Evolutionary conservation across 2,888 invertebrate species (phyloP).

Genomic region (Holacanthella duospinosa): DNA sequence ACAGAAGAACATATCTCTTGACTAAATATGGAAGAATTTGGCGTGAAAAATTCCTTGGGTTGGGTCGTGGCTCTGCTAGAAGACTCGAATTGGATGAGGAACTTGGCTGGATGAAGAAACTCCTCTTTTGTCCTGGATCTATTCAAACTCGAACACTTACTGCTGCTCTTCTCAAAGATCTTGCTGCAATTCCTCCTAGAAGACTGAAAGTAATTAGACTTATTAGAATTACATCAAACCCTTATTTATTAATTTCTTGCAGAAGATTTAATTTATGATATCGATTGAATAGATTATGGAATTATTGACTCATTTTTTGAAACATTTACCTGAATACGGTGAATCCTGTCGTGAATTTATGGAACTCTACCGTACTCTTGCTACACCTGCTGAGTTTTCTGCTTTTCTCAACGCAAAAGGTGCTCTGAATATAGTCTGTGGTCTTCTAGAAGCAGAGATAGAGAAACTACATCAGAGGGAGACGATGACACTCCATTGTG

Average conservation of each 20-base stretch:
- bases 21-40: slow-evolving; percentile 67
- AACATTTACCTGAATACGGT: slow-evolving; percentile 74
- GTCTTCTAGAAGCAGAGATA: slow-evolving; percentile 77
- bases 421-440: slow-evolving; percentile 70
- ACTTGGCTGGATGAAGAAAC: slow-evolving; percentile 32
- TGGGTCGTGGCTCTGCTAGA: slow-evolving; percentile 18
- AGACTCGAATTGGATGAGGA: slow-evolving; percentile 21
- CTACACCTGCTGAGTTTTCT: slow-evolving; percentile 81
- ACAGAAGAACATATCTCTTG: slow-evolving; percentile 50
- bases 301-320: slow-evolving; percentile 74
- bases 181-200: slow-evolving; percentile 32
- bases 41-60: slow-evolving; percentile 43
- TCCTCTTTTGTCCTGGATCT: slow-evolving; percentile 36
- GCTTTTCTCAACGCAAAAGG: slow-evolving; percentile 83
- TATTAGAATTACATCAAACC: not conserved
- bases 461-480: slow-evolving; percentile 77
- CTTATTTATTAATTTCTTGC: slow-evolving; percentile 16
- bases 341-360: slow-evolving; percentile 88
- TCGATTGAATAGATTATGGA: slow-evolving; percentile 59
- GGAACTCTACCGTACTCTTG: slow-evolving; percentile 70
- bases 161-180: slow-evolving; percentile 34
- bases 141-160: slow-evolving; percentile 35
- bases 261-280: slow-evolving; percentile 7
- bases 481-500: slow-evolving; percentile 83
- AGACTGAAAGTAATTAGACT: slow-evolving; percentile 23